Conservation (phyloP, 2,113 vertebrate genomes). For the Ursus arctos region DNA sequence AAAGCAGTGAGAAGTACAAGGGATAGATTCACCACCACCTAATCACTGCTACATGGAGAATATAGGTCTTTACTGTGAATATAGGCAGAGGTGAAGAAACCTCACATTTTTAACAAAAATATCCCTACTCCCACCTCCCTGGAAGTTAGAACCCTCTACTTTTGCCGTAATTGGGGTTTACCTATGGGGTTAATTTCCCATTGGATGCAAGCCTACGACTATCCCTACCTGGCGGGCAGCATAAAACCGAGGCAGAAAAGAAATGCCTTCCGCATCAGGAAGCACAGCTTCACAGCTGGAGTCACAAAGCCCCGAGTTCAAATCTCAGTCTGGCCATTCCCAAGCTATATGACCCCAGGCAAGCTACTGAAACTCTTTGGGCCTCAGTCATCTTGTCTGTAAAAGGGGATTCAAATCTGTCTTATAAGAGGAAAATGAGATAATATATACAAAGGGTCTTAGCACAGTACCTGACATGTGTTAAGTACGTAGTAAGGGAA, state of each 20-base stretch:
- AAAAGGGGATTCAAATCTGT: neutral
- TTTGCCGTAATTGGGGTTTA: conserved; percentile 71
- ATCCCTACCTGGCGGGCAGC: conserved; percentile 38
- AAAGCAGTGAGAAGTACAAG: conserved; percentile 73
- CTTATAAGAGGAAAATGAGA: neutral
- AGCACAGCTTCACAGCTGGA: conserved; percentile 40
- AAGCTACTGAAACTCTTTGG: neutral
- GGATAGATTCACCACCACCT: conserved; percentile 55
- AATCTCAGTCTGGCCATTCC: conserved; percentile 47
- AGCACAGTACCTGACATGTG: neutral
- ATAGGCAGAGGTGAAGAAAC: conserved; percentile 77
- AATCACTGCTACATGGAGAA: conserved; percentile 68
- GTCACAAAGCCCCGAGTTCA: conserved; percentile 52
- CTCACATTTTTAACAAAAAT: conserved; percentile 81
- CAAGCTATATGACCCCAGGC: neutral
- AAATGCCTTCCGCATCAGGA: conserved; percentile 13
- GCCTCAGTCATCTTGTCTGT: conserved; percentile 7
- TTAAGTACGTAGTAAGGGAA: neutral
- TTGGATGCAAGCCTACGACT: conserved; percentile 46
- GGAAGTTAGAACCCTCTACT: conserved; percentile 71
- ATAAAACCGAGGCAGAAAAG: conserved; percentile 49
- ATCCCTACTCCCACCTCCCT: conserved; percentile 52
- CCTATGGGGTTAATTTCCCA: conserved; percentile 73
- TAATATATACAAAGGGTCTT: neutral
- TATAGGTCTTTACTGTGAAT: conserved; percentile 59